phyloP scores from a whole-genome alignment of 1,140 invertebrate species.

The Drosophila rhopaloa region DNA sequence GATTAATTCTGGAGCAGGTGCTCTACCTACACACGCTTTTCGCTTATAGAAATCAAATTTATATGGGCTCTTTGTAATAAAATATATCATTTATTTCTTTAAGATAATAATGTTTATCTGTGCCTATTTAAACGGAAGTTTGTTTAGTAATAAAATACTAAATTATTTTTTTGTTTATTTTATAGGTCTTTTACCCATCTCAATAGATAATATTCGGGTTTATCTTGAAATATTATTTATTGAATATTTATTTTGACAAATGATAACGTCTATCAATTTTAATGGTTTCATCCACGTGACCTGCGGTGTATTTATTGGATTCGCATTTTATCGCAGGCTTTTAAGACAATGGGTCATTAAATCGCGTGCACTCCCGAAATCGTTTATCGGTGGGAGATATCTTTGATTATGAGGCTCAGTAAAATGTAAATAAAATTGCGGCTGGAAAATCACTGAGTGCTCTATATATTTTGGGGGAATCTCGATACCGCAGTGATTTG shows the following conservation, averaged over 20 bases:
- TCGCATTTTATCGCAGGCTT: conserved; percentile 23
- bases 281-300: conserved; percentile 45
- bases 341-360: conserved; percentile 50
- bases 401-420: conserved; percentile 58
- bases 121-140: background rate
- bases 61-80: background rate
- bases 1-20: background rate
- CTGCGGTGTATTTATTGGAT: conserved; percentile 38
- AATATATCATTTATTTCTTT: background rate
- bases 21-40: background rate
- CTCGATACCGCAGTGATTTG: conserved; percentile 48
- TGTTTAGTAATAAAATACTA: conserved; percentile 4
- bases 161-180: conserved; percentile 1
- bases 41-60: background rate
- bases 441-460: conserved; percentile 66
- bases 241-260: conserved; percentile 13
- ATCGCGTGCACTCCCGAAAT: conserved; percentile 69
- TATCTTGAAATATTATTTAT: conserved; percentile 2
- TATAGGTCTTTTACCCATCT: background rate
- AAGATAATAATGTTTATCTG: background rate
- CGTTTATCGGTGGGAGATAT: conserved; percentile 44
- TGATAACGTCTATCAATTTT: background rate
- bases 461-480: conserved; percentile 15
- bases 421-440: conserved; percentile 65
- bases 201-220: background rate